phyloP scores from a whole-genome alignment of 2,888 invertebrate genomes.

The Leucania comma region DNA sequence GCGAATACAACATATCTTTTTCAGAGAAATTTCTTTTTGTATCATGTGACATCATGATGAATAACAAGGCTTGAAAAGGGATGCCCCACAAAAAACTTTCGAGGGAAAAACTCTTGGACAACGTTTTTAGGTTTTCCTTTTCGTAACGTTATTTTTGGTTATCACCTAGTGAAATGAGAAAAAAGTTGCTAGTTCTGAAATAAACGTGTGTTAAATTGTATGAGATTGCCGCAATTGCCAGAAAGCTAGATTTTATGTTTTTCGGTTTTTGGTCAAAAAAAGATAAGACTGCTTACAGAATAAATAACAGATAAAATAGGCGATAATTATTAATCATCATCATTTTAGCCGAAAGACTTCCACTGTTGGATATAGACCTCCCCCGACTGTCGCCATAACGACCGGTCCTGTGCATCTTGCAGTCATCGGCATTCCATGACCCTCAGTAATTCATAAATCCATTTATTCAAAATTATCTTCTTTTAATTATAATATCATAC shows the following conservation, averaged over 20 bases:
- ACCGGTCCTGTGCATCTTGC: too few relatives aligned
- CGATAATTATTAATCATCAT: too few relatives aligned
- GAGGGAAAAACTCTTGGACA: conserved; percentile 40
- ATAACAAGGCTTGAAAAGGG: conserved; percentile 66
- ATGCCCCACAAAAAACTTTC: conserved; percentile 60
- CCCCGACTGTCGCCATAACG: too few relatives aligned
- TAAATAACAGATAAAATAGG: background rate
- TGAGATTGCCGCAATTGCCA: background rate
- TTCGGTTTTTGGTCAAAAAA: background rate
- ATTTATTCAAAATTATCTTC: too few relatives aligned
- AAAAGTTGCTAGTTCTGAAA: conserved; percentile 31
- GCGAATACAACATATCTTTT: conserved; percentile 37
- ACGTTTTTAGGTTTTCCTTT: conserved; percentile 43
- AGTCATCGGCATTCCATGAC: too few relatives aligned
- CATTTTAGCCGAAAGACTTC: too few relatives aligned
- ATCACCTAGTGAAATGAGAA: conserved; percentile 19
- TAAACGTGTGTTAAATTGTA: conserved; percentile 1
- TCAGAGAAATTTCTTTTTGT: conserved; percentile 57
- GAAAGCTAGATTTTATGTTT: too few relatives aligned
- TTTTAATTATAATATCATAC: too few relatives aligned
- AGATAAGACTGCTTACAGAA: background rate
- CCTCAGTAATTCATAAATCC: too few relatives aligned
- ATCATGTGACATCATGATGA: conserved; percentile 63
- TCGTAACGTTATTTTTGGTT: conserved; percentile 45
- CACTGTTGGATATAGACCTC: too few relatives aligned